A percentile compares a stretch with the other conserved stretches of the same genome.
Conservation (phyloP, 1,140 invertebrate genomes). For the Prorops nasuta region DNA sequence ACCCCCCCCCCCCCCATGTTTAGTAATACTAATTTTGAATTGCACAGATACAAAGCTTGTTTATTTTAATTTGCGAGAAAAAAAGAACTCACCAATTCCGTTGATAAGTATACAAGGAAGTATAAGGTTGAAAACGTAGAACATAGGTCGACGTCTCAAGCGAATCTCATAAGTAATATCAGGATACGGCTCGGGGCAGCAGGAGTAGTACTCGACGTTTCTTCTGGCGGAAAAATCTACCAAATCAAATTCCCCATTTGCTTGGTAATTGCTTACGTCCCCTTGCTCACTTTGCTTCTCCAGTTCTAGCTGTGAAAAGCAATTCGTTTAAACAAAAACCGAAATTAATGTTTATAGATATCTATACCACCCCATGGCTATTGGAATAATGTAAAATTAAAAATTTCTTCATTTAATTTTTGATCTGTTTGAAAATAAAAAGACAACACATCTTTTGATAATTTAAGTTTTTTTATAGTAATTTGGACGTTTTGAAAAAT, state of each 20-base stretch:
- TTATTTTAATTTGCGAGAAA: no score
- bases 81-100: conserved; percentile 65
- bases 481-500: no score
- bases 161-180: conserved; percentile 71
- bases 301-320: conserved; percentile 66
- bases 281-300: conserved; percentile 71
- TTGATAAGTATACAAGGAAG: conserved; percentile 89
- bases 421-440: not conserved
- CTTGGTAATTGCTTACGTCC: conserved; percentile 75
- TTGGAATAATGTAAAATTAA: not conserved
- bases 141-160: conserved; percentile 77
- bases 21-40: no score
- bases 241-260: conserved; percentile 78
- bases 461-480: no score
- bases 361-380: no score
- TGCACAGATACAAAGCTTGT: no score
- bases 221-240: conserved; percentile 70
- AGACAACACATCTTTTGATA: no score
- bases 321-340: conserved; percentile 41
- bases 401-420: not conserved
- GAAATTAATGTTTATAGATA: no score
- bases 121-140: conserved; percentile 90
- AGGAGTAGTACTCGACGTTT: conserved; percentile 71
- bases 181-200: conserved; percentile 67
- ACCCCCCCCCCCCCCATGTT: no score